phyloP scores from a whole-genome alignment of 2,113 vertebrate species.

The Taurulus bubalis region DNA sequence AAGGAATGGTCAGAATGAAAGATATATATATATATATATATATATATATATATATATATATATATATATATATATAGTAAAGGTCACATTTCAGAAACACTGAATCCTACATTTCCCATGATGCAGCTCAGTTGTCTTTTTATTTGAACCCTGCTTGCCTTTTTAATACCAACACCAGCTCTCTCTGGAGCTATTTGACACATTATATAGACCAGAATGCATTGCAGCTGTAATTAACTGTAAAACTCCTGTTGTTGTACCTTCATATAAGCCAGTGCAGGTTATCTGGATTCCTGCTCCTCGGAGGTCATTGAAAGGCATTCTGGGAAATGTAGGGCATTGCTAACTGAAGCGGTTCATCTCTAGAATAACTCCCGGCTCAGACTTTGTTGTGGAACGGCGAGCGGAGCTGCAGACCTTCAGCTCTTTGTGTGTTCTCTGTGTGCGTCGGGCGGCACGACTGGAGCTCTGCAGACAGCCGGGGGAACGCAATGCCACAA shows the following conservation, averaged over 20 bases:
- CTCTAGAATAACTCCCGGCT: background rate
- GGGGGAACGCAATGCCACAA: slow-evolving; percentile 48
- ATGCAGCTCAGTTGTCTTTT: background rate
- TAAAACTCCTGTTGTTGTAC: background rate
- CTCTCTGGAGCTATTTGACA: background rate
- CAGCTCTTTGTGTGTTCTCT: background rate
- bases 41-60: too few relatives aligned
- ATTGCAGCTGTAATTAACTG: background rate
- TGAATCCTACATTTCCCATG: background rate
- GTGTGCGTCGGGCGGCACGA: slow-evolving; percentile 16
- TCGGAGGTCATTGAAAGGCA: slow-evolving; percentile 26
- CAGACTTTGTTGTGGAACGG: slow-evolving; percentile 14
- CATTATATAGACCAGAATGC: background rate
- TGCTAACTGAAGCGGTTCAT: background rate
- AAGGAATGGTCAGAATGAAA: too few relatives aligned
- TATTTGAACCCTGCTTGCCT: background rate
- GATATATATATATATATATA: too few relatives aligned
- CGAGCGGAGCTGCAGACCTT: slow-evolving; percentile 1
- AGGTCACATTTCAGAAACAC: too few relatives aligned
- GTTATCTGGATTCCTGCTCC: background rate
- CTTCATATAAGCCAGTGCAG: background rate
- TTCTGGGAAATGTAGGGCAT: slow-evolving; percentile 41
- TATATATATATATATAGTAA: too few relatives aligned
- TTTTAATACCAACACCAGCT: background rate
- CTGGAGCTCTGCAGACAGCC: slow-evolving; percentile 30